Percentiles rank a stretch among this genome's conserved stretches.
Conservation (phyloP, 2,113 vertebrate species). For the Aspiorhynchus laticeps region DNA sequence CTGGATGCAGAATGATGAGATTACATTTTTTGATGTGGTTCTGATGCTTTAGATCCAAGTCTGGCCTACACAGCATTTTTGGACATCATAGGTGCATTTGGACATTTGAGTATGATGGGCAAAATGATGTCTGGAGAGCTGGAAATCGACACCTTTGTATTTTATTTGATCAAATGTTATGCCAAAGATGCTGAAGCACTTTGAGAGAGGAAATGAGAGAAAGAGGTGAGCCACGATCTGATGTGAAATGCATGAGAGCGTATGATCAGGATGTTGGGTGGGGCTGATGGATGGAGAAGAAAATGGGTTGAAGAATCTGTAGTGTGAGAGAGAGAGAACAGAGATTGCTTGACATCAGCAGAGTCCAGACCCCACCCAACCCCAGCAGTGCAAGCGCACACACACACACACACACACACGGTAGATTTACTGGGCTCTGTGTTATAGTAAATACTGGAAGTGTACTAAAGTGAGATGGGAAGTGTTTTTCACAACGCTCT, state of each 20-base stretch:
- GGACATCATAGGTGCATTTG: not conserved
- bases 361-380: conserved; percentile 27
- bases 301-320: not conserved
- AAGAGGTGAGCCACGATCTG: not conserved
- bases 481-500: not conserved
- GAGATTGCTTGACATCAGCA: conserved; percentile 37
- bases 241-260: conserved; percentile 7
- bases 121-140: not conserved
- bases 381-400: not conserved
- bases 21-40: not conserved
- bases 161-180: not conserved
- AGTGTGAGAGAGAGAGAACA: not conserved
- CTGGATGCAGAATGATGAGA: not conserved
- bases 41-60: not conserved
- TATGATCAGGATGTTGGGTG: not conserved
- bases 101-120: not conserved
- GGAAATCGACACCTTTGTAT: not conserved
- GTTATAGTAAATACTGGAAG: not conserved
- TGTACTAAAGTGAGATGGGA: not conserved
- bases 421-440: not conserved
- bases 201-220: not conserved
- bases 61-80: not conserved
- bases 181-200: not conserved
- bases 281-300: conserved; percentile 31
- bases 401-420: conserved; percentile 7